phyloP scores from a whole-genome alignment of 2,888 invertebrate genomes.

The Pachymerium ferrugineum region DNA sequence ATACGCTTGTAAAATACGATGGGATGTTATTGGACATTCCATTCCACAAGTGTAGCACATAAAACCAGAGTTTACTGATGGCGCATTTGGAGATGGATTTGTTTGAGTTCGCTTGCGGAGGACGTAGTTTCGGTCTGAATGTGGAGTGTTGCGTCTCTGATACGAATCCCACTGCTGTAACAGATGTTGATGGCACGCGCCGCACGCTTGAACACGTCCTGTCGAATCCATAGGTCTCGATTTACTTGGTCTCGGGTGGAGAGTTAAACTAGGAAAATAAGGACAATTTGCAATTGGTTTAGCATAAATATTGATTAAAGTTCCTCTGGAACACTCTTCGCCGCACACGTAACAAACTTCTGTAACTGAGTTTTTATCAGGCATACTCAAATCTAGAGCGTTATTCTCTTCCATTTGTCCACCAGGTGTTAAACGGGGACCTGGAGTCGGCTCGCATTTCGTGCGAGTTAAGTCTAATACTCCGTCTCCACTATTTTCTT shows the following conservation, averaged over 20 bases:
- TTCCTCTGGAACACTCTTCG: constrained; percentile 76
- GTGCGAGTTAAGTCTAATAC: constrained; percentile 28
- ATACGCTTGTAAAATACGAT: constrained; percentile 64
- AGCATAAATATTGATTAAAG: constrained; percentile 60
- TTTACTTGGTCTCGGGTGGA: constrained; percentile 77
- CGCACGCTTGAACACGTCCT: constrained; percentile 70
- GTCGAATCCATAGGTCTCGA: constrained; percentile 79
- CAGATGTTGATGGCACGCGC: constrained; percentile 76
- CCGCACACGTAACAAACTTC: constrained; percentile 82
- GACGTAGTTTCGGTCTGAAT: constrained; percentile 72
- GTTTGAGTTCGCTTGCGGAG: constrained; percentile 60
- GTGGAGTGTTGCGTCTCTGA: constrained; percentile 64
- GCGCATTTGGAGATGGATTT: neutral
- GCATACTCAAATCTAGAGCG: constrained; percentile 79
- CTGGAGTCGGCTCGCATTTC: constrained; percentile 22
- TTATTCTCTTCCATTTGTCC: constrained; percentile 18
- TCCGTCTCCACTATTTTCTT: constrained; percentile 27
- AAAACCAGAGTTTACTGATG: constrained; percentile 52
- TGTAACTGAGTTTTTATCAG: constrained; percentile 82
- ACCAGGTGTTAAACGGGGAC: neutral
- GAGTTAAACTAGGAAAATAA: constrained; percentile 52
- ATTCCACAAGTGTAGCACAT: constrained; percentile 85
- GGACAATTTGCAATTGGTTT: constrained; percentile 53
- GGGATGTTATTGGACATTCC: constrained; percentile 69
- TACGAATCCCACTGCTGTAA: constrained; percentile 81